phyloP scores from a whole-genome alignment of 2,888 invertebrate species.

The Cheilosia variabilis region DNA sequence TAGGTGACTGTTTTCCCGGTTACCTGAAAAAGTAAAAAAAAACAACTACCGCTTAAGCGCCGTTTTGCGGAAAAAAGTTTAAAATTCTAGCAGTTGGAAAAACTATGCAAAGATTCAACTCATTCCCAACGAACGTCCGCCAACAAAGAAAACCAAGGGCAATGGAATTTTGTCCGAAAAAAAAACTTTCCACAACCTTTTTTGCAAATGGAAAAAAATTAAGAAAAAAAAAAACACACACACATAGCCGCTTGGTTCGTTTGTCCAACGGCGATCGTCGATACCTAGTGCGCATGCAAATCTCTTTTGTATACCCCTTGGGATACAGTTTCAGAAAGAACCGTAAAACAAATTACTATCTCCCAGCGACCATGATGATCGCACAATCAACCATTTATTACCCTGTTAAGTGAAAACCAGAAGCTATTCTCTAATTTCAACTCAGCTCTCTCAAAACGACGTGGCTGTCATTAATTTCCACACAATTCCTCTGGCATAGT shows the following conservation, averaged over 20 bases:
- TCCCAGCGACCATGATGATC: conserved; percentile 33
- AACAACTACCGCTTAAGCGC: too few relatives aligned
- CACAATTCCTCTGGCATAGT: conserved; percentile 59
- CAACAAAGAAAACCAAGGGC: too few relatives aligned
- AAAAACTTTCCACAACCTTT: not conserved
- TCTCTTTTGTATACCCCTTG: conserved; percentile 4
- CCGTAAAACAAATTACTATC: conserved; percentile 67
- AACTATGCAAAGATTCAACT: too few relatives aligned
- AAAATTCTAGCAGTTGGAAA: too few relatives aligned
- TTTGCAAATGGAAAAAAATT: too few relatives aligned
- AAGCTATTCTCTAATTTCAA: conserved; percentile 70
- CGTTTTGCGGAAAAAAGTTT: too few relatives aligned
- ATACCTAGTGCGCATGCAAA: conserved; percentile 25
- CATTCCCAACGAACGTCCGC: too few relatives aligned
- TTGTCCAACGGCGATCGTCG: conserved; percentile 24
- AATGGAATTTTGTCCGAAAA: too few relatives aligned
- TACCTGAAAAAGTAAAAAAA: too few relatives aligned
- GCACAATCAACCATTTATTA: conserved; percentile 59
- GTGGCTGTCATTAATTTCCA: conserved; percentile 69
- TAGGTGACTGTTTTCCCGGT: too few relatives aligned
- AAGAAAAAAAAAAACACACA: too few relatives aligned
- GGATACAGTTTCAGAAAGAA: conserved; percentile 55
- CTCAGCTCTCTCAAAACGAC: conserved; percentile 56
- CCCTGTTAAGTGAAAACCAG: conserved; percentile 73
- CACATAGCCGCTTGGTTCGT: not conserved